Conservation (phyloP, 2,797 vertebrate species). For the Parauchenoglanis punctatus region DNA sequence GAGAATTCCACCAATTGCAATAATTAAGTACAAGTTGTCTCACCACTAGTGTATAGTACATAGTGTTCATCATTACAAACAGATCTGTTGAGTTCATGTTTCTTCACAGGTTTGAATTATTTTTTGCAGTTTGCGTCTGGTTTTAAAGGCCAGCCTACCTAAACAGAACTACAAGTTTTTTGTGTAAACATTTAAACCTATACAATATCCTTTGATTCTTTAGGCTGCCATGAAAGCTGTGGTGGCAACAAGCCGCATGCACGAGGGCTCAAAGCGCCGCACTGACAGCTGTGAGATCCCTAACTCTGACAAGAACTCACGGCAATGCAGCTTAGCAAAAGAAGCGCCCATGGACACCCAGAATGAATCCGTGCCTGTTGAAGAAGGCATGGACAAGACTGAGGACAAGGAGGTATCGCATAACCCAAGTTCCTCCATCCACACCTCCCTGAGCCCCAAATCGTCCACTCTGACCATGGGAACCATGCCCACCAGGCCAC, state of each 20-base stretch:
- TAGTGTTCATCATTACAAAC: neutral
- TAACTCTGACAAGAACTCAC: conserved; percentile 61
- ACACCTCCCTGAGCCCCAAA: conserved; percentile 63
- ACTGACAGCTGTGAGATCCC: conserved; percentile 74
- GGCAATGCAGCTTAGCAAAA: conserved; percentile 73
- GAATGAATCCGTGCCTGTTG: conserved; percentile 37
- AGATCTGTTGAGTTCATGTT: neutral
- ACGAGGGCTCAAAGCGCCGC: conserved; percentile 78
- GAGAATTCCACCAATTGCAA: neutral
- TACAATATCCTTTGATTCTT: conserved; percentile 8
- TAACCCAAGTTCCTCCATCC: conserved; percentile 46
- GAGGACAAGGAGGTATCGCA: conserved; percentile 47
- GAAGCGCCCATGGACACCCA: conserved; percentile 65
- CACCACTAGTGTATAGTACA: neutral
- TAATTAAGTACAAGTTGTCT: neutral
- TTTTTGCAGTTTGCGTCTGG: neutral
- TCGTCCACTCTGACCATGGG: conserved; percentile 15
- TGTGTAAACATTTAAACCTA: neutral
- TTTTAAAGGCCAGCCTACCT: neutral
- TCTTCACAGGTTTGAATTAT: neutral
- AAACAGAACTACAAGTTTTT: neutral
- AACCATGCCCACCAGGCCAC: conserved; percentile 65
- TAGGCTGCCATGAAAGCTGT: conserved; percentile 91
- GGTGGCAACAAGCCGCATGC: conserved; percentile 86
- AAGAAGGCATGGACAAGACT: conserved; percentile 42